phyloP scores from a whole-genome alignment of 1,140 invertebrate genomes.

The Ceratina calcarata region DNA sequence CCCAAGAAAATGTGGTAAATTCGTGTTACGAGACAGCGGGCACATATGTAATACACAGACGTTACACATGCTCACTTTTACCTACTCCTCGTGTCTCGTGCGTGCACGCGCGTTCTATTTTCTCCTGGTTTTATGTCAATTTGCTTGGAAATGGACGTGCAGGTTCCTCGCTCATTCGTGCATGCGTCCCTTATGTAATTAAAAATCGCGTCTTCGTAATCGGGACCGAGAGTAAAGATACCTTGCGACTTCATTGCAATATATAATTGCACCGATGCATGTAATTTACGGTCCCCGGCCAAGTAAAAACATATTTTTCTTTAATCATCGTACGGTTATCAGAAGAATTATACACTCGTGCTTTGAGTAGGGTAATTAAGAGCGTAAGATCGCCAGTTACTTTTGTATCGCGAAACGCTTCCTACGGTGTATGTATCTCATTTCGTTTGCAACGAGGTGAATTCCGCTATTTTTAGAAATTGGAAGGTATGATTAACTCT shows the following conservation, averaged over 20 bases:
- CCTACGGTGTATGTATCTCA: not conserved
- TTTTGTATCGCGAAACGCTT: not conserved
- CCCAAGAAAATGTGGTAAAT: not conserved
- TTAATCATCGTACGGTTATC: conserved; percentile 21
- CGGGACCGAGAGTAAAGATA: not conserved
- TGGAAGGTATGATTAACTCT: too few relatives aligned
- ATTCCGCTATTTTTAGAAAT: not conserved
- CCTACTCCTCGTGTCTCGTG: not conserved
- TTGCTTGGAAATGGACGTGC: not conserved
- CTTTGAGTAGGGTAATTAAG: conserved; percentile 8
- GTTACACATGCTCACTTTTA: not conserved
- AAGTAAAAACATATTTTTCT: conserved; percentile 20
- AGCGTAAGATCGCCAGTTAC: conserved; percentile 16
- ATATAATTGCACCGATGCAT: conserved; percentile 17
- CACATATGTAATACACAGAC: not conserved
- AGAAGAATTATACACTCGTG: conserved; percentile 13
- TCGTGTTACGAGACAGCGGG: conserved; percentile 30
- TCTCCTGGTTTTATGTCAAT: not conserved
- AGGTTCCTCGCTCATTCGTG: conserved; percentile 11
- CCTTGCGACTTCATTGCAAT: conserved; percentile 21
- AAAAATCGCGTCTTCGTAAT: conserved; percentile 33
- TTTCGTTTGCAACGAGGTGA: conserved; percentile 18
- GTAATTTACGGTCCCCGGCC: conserved; percentile 13
- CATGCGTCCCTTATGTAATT: conserved; percentile 23
- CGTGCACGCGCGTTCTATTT: not conserved